Evolutionary conservation across 1,140 invertebrate species (phyloP).

Genomic region (Phymastichus coffea): DNA sequence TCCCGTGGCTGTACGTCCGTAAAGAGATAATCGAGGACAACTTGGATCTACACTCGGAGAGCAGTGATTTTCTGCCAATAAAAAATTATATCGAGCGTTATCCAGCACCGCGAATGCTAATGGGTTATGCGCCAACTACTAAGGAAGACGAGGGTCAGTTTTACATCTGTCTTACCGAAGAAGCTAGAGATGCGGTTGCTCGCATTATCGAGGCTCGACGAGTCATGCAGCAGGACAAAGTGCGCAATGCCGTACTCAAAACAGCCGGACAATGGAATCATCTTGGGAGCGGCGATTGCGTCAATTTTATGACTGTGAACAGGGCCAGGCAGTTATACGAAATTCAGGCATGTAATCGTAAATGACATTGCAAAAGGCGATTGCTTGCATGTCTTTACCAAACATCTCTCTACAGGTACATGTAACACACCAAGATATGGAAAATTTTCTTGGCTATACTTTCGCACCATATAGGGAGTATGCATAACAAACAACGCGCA

Average conservation of each 20-base stretch:
- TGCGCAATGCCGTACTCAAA: slow-evolving; percentile 65
- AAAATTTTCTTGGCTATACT: too few relatives aligned
- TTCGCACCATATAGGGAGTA: too few relatives aligned
- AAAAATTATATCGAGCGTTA: slow-evolving; percentile 57
- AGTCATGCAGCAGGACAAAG: slow-evolving; percentile 62
- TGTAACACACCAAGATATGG: too few relatives aligned
- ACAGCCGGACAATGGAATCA: slow-evolving; percentile 60
- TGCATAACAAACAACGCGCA: too few relatives aligned
- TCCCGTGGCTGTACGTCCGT: slow-evolving; percentile 68
- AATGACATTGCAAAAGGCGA: too few relatives aligned
- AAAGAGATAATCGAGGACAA: slow-evolving; percentile 66
- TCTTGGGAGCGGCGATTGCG: slow-evolving; percentile 65
- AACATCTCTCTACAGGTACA: too few relatives aligned
- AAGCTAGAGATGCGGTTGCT: slow-evolving; percentile 52
- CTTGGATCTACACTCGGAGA: slow-evolving; percentile 53
- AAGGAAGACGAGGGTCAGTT: slow-evolving; percentile 63
- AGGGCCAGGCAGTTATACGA: slow-evolving; percentile 62
- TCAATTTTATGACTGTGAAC: slow-evolving; percentile 58
- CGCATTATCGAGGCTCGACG: slow-evolving; percentile 59
- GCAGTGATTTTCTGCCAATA: slow-evolving; percentile 61
- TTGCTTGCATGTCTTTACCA: too few relatives aligned
- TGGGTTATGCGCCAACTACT: slow-evolving; percentile 68
- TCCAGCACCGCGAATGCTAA: slow-evolving; percentile 60
- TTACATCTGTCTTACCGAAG: slow-evolving; percentile 66
- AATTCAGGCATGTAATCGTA: too few relatives aligned